phyloP scores from a whole-genome alignment of 2,888 invertebrate genomes.

The Marasmarcha lunaedactyla region DNA sequence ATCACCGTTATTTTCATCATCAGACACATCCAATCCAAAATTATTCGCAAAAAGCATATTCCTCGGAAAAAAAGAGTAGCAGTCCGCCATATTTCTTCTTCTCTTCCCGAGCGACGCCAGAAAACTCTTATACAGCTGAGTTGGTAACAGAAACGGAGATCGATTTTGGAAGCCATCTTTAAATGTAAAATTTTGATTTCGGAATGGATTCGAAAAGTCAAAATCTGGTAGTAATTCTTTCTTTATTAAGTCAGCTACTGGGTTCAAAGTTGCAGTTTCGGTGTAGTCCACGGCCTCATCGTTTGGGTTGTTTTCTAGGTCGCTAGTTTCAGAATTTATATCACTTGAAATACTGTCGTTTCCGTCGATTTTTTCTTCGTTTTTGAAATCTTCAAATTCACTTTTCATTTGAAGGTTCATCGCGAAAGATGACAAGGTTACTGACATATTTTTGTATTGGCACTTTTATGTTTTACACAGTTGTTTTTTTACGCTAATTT shows the following conservation, averaged over 20 bases:
- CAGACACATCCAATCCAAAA: conserved; percentile 51
- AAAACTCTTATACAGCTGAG: conserved; percentile 83
- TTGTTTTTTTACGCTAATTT: too few species aligned
- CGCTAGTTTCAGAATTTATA: conserved; percentile 52
- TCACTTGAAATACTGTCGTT: conserved; percentile 52
- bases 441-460: conserved; percentile 40
- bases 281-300: conserved; percentile 45
- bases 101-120: conserved; percentile 73
- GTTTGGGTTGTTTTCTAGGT: conserved; percentile 46
- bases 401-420: conserved; percentile 58
- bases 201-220: conserved; percentile 52
- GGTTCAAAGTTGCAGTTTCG: conserved; percentile 50
- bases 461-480: conserved; percentile 14
- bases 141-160: conserved; percentile 75
- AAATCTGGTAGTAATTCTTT: conserved; percentile 63
- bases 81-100: conserved; percentile 53
- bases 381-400: conserved; percentile 48
- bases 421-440: conserved; percentile 47
- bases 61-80: conserved; percentile 58
- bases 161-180: conserved; percentile 50
- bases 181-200: conserved; percentile 47
- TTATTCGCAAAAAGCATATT: conserved; percentile 69
- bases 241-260: conserved; percentile 61
- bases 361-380: conserved; percentile 39
- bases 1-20: conserved; percentile 43